phyloP scores from a whole-genome alignment of 2,113 vertebrate genomes.

The Pavo muticus region DNA sequence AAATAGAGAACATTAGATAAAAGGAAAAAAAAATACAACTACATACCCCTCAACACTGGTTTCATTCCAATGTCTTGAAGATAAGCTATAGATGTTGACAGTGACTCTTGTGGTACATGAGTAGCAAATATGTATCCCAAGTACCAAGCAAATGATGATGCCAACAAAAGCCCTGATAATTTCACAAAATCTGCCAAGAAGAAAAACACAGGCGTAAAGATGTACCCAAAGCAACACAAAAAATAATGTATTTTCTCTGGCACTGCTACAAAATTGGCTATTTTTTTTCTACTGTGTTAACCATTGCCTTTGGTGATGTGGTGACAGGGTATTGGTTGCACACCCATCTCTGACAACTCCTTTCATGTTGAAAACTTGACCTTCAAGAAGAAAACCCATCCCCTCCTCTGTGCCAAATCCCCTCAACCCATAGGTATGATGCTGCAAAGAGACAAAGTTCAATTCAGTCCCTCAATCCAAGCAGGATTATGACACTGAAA shows the following conservation, averaged over 20 bases:
- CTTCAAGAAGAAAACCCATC: neutral
- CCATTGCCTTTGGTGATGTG: neutral
- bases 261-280: neutral
- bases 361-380: neutral
- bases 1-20: neutral
- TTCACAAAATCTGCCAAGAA: constrained; percentile 52
- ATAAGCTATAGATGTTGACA: neutral
- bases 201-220: neutral
- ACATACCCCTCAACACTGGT: constrained; percentile 69
- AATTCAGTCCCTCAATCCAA: neutral
- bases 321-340: neutral
- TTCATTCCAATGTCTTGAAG: constrained; percentile 49
- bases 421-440: neutral
- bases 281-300: neutral
- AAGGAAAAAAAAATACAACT: neutral
- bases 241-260: neutral
- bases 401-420: neutral
- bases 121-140: constrained; percentile 57
- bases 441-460: neutral
- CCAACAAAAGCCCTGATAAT: constrained; percentile 16
- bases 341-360: neutral
- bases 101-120: neutral
- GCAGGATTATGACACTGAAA: neutral
- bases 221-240: neutral
- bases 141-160: constrained; percentile 68